Evolutionary conservation across 2,113 vertebrate genomes (phyloP).

Genomic region (Neoarius graeffei): DNA sequence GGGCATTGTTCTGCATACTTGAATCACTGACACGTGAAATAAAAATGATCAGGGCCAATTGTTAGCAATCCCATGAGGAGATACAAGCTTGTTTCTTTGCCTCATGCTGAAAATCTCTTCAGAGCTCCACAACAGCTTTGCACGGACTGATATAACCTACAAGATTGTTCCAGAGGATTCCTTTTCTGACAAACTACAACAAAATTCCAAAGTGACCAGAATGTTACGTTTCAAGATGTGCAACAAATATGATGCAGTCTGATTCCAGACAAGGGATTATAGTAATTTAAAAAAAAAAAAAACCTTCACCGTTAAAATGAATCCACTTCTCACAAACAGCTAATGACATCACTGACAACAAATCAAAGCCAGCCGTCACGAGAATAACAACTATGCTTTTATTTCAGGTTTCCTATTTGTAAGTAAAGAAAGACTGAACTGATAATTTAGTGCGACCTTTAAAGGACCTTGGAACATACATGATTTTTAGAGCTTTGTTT

Average conservation of each 20-base stretch:
- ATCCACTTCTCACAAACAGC: neutral
- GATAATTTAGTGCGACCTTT: conserved; percentile 9
- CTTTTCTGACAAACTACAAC: neutral
- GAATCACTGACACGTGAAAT: conserved; percentile 68
- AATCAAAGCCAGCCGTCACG: neutral
- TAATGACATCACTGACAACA: neutral
- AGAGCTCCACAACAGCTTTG: neutral
- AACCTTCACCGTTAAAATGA: no score
- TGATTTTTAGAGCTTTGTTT: conserved; percentile 15
- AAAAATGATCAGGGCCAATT: conserved; percentile 62
- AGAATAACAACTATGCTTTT: neutral
- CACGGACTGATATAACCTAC: no score
- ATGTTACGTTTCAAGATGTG: neutral
- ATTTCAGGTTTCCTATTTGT: no score
- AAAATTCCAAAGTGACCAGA: no score
- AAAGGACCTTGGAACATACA: neutral
- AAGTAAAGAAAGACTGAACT: neutral
- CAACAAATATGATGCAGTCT: neutral
- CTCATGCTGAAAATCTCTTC: neutral
- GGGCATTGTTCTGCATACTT: conserved; percentile 58
- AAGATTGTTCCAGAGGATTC: neutral
- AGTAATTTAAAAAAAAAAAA: no score
- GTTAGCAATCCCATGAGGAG: conserved; percentile 25
- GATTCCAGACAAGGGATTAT: neutral
- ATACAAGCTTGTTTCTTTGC: neutral